Conservation (phyloP, 2,888 invertebrate species). For the Empis livida region DNA sequence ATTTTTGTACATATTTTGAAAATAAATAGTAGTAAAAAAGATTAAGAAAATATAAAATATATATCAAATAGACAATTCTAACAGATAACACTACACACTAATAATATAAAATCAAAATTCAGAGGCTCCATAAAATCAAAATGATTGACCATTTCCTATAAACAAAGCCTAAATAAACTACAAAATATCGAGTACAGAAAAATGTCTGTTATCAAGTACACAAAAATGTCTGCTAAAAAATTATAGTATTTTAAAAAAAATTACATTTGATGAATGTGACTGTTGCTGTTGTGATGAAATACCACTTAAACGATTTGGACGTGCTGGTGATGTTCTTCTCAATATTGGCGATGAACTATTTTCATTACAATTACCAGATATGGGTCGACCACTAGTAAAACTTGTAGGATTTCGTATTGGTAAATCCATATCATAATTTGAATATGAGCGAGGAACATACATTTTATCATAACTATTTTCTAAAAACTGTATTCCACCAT, state of each 20-base stretch:
- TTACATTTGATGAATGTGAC: not conserved
- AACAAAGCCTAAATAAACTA: no score
- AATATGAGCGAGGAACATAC: constrained; percentile 33
- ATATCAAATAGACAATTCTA: no score
- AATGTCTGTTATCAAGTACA: no score
- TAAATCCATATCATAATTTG: constrained; percentile 32
- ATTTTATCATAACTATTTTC: constrained; percentile 16
- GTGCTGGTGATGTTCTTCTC: constrained; percentile 2
- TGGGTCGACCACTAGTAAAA: constrained; percentile 10
- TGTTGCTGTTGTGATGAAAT: not conserved
- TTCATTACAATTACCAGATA: constrained; percentile 7
- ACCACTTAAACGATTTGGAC: constrained; percentile 8
- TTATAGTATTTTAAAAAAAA: not conserved
- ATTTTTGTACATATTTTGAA: no score
- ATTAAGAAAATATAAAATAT: no score
- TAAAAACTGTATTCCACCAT: constrained; percentile 1
- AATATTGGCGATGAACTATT: constrained; percentile 10
- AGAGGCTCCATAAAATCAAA: no score
- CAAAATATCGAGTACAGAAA: no score
- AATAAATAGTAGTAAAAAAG: no score
- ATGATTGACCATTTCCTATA: no score
- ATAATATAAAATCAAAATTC: no score
- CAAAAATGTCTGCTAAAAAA: not conserved
- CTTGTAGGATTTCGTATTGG: constrained; percentile 8
- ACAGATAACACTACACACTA: no score